Base-by-base conservation (phyloP, 2,113 vertebrate genomes). In the Gymnorhina tibicen region DNA sequence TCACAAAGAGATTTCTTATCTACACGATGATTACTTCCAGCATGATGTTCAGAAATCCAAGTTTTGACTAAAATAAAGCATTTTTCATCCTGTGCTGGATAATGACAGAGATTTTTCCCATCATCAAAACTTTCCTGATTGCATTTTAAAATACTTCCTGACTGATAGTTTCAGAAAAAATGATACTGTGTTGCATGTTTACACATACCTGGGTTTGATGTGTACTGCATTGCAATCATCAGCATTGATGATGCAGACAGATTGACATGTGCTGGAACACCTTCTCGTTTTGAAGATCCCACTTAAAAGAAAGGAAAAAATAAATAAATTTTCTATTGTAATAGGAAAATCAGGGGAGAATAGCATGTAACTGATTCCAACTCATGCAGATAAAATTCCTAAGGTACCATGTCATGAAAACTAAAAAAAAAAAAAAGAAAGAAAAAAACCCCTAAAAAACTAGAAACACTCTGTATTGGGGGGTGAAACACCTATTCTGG, bases 191-290 rank as follows among this genome's bases (percentile, higher is more conserved):
- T 15, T 80, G 13, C 35, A 39, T 17, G 16, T 46, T 92, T 41
- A 49, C 22, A 77, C 97, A 79, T 98, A 99, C 99, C 99, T 91
- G 99, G 99, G 94, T 99, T 99, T 77, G 99, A 98, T 32, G 99
- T 99, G 95, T 99, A 99, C 97, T 99, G 99, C 99, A 99, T 99
- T 93, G 99, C 99, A 95, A 99, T 99, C 99, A 99, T 99, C 55
- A 99, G 98, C 99, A 99, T 99, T 75, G 99, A 99, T 35, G 99
- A 99, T 32, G 99, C 99, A 91, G 99, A 99, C 13, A 99, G 97
- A 98, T 99, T 99, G 81, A 99, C 99, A 75, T 99, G 99, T 58
- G 99, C 98, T 23, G 99, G 99, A 87, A 99, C 98, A 4, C 98
- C 98, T 97, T 99, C 99, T 98, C 98, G 99, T 97, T 99, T 98